Conservation (phyloP, 2,797 vertebrate species). For the Poliocrania exsul region DNA sequence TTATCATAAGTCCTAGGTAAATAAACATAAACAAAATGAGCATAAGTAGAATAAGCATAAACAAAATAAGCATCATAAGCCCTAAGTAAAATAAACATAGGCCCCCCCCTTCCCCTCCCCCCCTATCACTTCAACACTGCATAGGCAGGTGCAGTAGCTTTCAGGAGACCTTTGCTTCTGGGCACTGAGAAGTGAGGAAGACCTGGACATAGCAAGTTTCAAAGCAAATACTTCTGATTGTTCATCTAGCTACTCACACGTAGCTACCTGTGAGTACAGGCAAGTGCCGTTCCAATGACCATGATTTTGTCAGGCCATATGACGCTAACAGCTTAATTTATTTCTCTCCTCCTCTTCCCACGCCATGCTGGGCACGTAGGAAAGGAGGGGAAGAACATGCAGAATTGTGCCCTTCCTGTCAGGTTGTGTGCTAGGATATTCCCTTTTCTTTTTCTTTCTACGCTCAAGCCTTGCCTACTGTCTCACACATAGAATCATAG, state of each 20-base stretch:
- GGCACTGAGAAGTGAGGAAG: background rate
- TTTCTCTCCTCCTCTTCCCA: background rate
- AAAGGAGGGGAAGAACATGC: background rate
- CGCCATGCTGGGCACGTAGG: background rate
- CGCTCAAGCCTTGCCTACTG: background rate
- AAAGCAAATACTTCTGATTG: background rate
- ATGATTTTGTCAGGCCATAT: background rate
- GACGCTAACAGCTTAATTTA: background rate
- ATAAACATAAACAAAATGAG: too few species aligned
- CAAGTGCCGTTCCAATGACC: background rate
- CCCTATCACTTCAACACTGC: too few species aligned
- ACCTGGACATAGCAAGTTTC: background rate
- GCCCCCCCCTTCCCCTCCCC: too few species aligned
- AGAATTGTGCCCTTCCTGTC: background rate
- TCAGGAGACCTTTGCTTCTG: background rate
- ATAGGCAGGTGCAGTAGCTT: background rate
- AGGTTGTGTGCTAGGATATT: background rate
- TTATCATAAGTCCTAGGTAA: too few species aligned
- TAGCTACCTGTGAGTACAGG: background rate
- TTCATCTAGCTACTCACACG: background rate
- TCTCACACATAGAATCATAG: background rate
- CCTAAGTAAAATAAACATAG: too few species aligned
- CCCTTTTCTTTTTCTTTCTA: background rate
- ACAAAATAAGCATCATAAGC: too few species aligned
- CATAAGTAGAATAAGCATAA: too few species aligned